phyloP scores from a whole-genome alignment of 1,140 invertebrate genomes.

The Aphelenchoides avenae region DNA sequence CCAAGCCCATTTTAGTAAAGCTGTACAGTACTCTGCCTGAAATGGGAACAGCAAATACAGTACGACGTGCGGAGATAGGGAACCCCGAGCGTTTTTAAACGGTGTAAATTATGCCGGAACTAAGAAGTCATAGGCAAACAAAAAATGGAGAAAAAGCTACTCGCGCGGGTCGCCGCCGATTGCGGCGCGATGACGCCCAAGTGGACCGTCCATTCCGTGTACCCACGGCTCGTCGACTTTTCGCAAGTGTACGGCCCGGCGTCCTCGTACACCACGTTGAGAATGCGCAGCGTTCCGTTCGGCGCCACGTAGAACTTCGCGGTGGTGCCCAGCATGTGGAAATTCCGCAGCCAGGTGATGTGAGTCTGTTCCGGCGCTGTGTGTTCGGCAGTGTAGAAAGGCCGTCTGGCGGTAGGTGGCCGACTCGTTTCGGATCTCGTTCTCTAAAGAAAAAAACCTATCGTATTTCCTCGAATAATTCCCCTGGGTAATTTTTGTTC shows the following conservation, averaged over 20 bases:
- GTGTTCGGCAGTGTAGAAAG: constrained; percentile 61
- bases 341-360: constrained; percentile 62
- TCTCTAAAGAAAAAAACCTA: too few relatives aligned
- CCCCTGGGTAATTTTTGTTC: too few relatives aligned
- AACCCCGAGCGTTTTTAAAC: too few relatives aligned
- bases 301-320: constrained; percentile 37
- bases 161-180: constrained; percentile 36
- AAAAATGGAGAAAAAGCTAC: too few relatives aligned
- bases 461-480: too few relatives aligned
- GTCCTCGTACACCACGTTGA: constrained; percentile 31
- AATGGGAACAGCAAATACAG: too few relatives aligned
- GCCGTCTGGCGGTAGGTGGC: constrained; percentile 60
- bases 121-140: too few relatives aligned
- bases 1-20: too few relatives aligned
- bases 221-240: constrained; percentile 48
- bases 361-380: constrained; percentile 62
- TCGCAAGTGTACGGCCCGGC: constrained; percentile 40
- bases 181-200: constrained; percentile 39
- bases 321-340: constrained; percentile 34
- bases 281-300: constrained; percentile 55
- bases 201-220: constrained; percentile 34
- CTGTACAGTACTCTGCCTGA: too few relatives aligned
- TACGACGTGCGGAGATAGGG: too few relatives aligned
- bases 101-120: too few relatives aligned
- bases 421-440: constrained; percentile 61